phyloP scores from a whole-genome alignment of 2,797 vertebrate genomes.

The Coregonus ussuriensis region DNA sequence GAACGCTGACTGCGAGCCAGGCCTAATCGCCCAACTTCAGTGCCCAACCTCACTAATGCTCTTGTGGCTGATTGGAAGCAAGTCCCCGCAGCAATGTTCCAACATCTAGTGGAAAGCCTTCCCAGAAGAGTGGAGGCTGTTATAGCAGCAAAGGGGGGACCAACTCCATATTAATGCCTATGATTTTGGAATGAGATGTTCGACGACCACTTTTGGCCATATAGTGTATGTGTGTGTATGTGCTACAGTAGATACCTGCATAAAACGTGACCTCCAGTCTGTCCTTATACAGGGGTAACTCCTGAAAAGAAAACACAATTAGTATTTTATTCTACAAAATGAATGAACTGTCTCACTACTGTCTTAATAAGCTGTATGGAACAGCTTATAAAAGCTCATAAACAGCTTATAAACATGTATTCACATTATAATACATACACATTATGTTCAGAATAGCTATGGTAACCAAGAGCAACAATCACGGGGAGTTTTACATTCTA shows the following conservation, averaged over 20 bases:
- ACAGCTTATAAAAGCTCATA: neutral
- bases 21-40: too few species aligned
- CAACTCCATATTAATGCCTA: too few species aligned
- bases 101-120: too few species aligned
- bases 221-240: neutral
- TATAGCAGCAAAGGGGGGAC: too few species aligned
- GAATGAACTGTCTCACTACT: neutral
- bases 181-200: too few species aligned
- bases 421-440: neutral
- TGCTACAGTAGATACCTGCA: conserved; percentile 65
- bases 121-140: too few species aligned
- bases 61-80: too few species aligned
- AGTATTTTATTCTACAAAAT: neutral
- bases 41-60: too few species aligned
- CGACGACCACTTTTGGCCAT: too few species aligned
- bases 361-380: neutral
- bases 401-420: neutral
- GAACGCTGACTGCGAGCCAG: too few species aligned
- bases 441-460: conserved; percentile 3
- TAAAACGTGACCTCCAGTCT: conserved; percentile 83
- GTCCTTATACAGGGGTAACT: conserved; percentile 84
- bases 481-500: neutral
- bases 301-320: conserved; percentile 65
- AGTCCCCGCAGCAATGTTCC: too few species aligned
- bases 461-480: neutral